Evolutionary conservation across 2,888 invertebrate species (phyloP).

Genomic region (Cryptocephalus moraei): DNA sequence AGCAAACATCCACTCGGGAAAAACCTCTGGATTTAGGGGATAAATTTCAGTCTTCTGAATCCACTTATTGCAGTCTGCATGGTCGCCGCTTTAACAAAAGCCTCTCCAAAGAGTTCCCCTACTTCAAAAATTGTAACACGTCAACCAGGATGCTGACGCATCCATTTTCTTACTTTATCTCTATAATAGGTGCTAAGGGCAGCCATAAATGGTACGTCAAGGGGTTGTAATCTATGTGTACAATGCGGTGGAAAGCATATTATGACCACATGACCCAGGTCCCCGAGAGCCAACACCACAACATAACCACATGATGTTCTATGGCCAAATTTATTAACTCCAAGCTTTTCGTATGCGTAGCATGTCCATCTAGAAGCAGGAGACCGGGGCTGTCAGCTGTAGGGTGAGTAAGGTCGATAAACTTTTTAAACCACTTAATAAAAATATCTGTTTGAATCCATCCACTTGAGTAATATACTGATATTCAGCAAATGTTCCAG

Average conservation of each 20-base stretch:
- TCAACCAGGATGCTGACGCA: no score
- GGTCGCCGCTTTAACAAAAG: no score
- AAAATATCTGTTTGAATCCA: no score
- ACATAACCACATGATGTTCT: background rate
- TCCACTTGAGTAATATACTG: background rate
- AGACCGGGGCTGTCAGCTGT: background rate
- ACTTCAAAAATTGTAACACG: no score
- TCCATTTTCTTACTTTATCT: no score
- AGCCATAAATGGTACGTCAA: background rate
- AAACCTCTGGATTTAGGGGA: no score
- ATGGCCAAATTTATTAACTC: background rate
- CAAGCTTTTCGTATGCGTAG: background rate
- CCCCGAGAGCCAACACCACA: no score
- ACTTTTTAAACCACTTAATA: background rate
- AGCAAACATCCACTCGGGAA: no score
- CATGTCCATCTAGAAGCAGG: background rate
- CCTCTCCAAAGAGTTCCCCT: no score
- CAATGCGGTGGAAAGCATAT: background rate
- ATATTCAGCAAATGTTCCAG: background rate
- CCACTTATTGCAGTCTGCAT: no score
- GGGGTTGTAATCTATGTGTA: background rate
- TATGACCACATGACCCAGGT: no score
- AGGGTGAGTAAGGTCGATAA: background rate
- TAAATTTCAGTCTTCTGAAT: no score
- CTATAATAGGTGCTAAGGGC: background rate